A percentile compares a stretch with the other conserved stretches of the same genome.
Evolutionary conservation across 2,888 invertebrate species (phyloP).

Genomic region (Polydrusus pterygomalis): DNA sequence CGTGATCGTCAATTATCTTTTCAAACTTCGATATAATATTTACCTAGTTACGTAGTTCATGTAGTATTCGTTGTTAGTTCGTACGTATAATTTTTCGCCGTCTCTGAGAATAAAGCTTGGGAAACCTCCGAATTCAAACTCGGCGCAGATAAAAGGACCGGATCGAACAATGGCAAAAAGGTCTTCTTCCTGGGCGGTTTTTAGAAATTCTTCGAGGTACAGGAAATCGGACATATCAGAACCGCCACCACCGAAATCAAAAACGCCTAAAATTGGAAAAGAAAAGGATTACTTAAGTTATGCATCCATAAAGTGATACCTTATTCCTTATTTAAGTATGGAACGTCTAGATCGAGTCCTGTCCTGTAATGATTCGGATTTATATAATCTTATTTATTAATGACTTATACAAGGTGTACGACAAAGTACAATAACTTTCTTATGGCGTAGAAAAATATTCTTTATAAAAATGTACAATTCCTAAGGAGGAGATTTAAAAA

Average conservation of each 20-base stretch:
- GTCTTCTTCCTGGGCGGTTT: slow-evolving; percentile 84
- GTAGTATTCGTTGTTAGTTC: slow-evolving; percentile 65
- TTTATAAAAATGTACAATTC: too few species aligned
- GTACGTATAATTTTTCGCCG: slow-evolving; percentile 69
- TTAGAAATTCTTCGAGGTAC: slow-evolving; percentile 79
- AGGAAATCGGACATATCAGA: slow-evolving; percentile 73
- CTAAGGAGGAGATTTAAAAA: too few species aligned
- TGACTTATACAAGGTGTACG: too few species aligned
- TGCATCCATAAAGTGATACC: too few species aligned
- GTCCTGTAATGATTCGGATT: too few species aligned
- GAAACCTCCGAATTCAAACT: slow-evolving; percentile 80
- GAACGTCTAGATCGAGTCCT: too few species aligned
- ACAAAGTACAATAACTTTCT: too few species aligned
- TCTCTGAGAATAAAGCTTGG: slow-evolving; percentile 68
- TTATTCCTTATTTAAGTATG: too few species aligned
- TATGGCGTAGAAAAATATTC: too few species aligned
- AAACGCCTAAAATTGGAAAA: slow-evolving; percentile 63
- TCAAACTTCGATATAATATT: slow-evolving; percentile 67
- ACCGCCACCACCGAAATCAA: slow-evolving; percentile 77
- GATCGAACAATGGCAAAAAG: slow-evolving; percentile 87
- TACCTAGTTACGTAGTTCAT: slow-evolving; percentile 72
- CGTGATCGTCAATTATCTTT: too few species aligned
- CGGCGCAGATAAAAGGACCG: slow-evolving; percentile 95
- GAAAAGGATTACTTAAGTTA: too few species aligned
- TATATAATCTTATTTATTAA: too few species aligned